Conservation (phyloP, 2,113 vertebrate species). For the Hydrolagus affinis region DNA sequence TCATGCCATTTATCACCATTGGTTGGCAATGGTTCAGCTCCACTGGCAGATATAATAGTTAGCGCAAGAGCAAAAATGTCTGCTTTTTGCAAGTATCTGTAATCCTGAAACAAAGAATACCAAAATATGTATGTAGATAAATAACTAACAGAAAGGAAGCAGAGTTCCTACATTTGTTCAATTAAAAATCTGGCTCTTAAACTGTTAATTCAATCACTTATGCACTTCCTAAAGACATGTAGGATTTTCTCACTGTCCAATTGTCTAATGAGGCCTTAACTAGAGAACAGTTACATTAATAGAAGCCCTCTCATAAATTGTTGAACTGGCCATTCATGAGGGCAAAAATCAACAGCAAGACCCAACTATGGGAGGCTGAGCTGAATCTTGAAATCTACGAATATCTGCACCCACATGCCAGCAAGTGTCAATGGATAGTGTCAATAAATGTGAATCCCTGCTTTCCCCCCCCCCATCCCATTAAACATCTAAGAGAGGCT, state of each 20-base stretch:
- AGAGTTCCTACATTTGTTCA: not conserved
- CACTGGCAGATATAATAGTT: slow-evolving; percentile 81
- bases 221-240: not conserved
- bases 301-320: too few species aligned
- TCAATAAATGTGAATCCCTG: too few species aligned
- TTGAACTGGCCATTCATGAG: too few species aligned
- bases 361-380: too few species aligned
- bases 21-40: slow-evolving; percentile 77
- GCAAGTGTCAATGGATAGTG: too few species aligned
- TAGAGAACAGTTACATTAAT: too few species aligned
- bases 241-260: not conserved
- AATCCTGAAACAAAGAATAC: slow-evolving; percentile 60
- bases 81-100: slow-evolving; percentile 76
- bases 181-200: not conserved
- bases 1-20: slow-evolving; percentile 95
- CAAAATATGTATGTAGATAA: not conserved
- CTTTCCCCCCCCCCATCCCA: too few species aligned
- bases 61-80: slow-evolving; percentile 92
- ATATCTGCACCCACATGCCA: too few species aligned
- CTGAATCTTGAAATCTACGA: too few species aligned
- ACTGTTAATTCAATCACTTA: not conserved
- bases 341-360: too few species aligned
- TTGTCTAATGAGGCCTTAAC: too few species aligned
- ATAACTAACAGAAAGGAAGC: not conserved
- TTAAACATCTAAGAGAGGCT: too few species aligned